Base-by-base conservation (phyloP, 2,113 vertebrate species). In the Cebus imitator region DNA sequence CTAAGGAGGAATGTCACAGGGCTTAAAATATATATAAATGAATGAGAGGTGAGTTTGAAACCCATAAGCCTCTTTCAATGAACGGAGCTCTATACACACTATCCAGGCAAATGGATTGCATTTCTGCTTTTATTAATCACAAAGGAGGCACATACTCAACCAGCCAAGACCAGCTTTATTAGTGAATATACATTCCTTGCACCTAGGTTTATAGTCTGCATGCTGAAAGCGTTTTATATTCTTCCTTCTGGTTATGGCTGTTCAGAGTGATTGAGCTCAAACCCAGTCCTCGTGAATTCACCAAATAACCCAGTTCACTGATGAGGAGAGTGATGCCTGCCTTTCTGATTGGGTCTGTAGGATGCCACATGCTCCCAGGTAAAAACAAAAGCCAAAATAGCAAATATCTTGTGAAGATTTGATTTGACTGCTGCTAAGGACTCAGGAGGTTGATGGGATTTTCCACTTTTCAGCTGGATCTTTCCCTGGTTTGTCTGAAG, bases 81-180 rank as follows among this genome's bases (percentile, higher is more conserved):
- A 37, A 90, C 61, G 86, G 61, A 93, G 16, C 57, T 96, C 79
- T 94, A 21, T 50, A 20, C 25, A 25, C 45, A 27, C 30, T 64
- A 52, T 35, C 4, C 35, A 83, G 90, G 90, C 1, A 4, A 79
- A 45, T 3, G 32, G 84, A 95, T 95, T 96, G 64, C 18, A 87
- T 93, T 96, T 97, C 90, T 97, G 84, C 70, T 97, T 94, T 96
- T 96, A 91, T 97, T 97, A 97, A 97, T 97, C 93, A 90, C 91
- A 91, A 91, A 96, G 83, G 95, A 95, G 73, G 70, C 25, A 76
- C 73, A 57, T 57, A 55, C 43, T 96, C 97, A 82, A 70, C 90
- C 87, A 90, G 90, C 73, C 50, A 17, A 95, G 95, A 82, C 88
- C 2, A 0, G 57, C 87, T 96, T 95, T 95, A 91, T 97, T 95